A percentile compares a stretch with the other conserved stretches of the same genome.
Conservation (phyloP, 1,140 invertebrate genomes). For the Drosophila nebulosa region DNA sequence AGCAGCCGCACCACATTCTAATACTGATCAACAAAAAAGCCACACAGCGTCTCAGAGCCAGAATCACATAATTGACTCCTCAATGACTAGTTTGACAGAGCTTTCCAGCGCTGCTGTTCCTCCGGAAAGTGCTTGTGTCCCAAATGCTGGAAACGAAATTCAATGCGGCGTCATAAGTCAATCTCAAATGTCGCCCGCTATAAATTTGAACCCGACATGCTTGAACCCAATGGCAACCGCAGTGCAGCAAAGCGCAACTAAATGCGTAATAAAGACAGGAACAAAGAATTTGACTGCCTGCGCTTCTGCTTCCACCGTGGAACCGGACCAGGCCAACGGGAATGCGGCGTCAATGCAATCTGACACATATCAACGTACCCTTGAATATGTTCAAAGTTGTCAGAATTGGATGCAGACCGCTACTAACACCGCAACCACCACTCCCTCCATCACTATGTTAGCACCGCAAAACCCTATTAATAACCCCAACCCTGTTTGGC, state of each 20-base stretch:
- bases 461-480: constrained; percentile 19
- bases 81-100: constrained; percentile 71
- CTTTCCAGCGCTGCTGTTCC: constrained; percentile 56
- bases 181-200: constrained; percentile 82
- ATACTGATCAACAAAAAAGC: constrained; percentile 7
- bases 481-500: constrained; percentile 83
- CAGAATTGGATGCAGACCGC: constrained; percentile 86
- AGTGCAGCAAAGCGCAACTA: not conserved
- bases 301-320: not conserved
- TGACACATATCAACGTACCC: constrained; percentile 92
- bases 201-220: constrained; percentile 21
- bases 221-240: not conserved
- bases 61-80: constrained; percentile 58
- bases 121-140: constrained; percentile 36
- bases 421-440: not conserved
- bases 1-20: not conserved
- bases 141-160: constrained; percentile 81
- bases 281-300: not conserved
- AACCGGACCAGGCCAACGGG: constrained; percentile 5
- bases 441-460: not conserved
- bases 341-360: constrained; percentile 85
- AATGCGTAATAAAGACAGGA: not conserved
- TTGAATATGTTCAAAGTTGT: constrained; percentile 95
- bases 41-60: constrained; percentile 17
- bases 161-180: constrained; percentile 87